Base-by-base conservation (phyloP, 2,113 vertebrate genomes). In the Zeus faber region DNA sequence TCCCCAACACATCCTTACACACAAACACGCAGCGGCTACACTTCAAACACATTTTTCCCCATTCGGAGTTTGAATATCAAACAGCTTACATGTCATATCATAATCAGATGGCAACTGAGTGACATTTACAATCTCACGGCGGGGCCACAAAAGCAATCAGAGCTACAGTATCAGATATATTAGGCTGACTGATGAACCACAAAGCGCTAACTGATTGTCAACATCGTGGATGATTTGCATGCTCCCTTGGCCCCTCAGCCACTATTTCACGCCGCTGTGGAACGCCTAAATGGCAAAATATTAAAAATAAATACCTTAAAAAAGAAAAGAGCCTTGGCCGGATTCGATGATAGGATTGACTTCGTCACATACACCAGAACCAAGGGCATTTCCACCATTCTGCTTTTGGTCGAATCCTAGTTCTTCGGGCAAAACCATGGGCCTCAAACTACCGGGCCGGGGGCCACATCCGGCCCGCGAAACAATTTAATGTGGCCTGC, bases 31-130 rank as follows among this genome's bases (percentile, higher is more conserved):
- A 6, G 20, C 44, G 11, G 48, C 21, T 16, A 10, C 26, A 64
- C 61, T 51, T 56, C 40, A 43, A 49, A 37, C 33, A n/a, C 33
- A 37, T 37, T 37, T 37, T 37, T n/a, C 33, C 9, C 33, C n/a
- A n/a, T 14, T 37, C 33, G 11, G 9, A 14, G 11, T n/a, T 6
- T 18, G 49, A 35, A 22, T 37, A 52, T 52, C 31, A 35, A 21
- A 2, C 11, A 46, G 22, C 11, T 21, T 2, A 13, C 25, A 13
- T 24, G 16, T 11, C 27, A 50, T 31, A 33, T 21, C 9, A 31
- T 24, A 26, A 48, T 26, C 46, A 55, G 53, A 43, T 55, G 11
- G 24, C 25, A 10, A n/a, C 35, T 54, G 52, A 25, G 51, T 48
- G 46, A 49, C 39, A 55, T 55, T 55, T 54, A 43, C n/a, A 43